Evolutionary conservation across 2,797 vertebrate genomes (phyloP).

Genomic region (Hyperoplus immaculatus): DNA sequence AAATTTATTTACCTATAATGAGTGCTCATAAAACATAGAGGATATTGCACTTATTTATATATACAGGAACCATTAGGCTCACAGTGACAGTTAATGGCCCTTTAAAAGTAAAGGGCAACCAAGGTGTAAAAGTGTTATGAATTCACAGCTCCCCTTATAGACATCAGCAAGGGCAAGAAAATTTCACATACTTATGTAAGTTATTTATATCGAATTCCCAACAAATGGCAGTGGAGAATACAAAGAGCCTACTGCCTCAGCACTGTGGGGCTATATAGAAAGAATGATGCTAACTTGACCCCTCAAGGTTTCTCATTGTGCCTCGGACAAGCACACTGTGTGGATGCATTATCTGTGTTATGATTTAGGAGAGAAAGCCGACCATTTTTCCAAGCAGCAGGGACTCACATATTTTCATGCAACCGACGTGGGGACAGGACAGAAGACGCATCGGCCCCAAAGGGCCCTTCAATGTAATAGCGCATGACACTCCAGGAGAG

Average conservation of each 20-base stretch:
- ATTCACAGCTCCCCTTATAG: conserved; percentile 40
- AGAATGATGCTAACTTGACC: conserved; percentile 60
- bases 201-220: conserved; percentile 57
- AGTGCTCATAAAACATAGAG: conserved; percentile 49
- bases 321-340: conserved; percentile 59
- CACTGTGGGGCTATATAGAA: conserved; percentile 50
- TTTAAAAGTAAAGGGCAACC: conserved; percentile 38
- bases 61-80: conserved; percentile 43
- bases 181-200: conserved; percentile 51
- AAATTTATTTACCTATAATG: conserved; percentile 61
- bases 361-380: conserved; percentile 58
- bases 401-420: conserved; percentile 51
- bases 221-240: conserved; percentile 53
- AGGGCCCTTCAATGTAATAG: conserved; percentile 60
- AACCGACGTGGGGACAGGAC: conserved; percentile 39
- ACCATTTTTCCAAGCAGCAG: conserved; percentile 48
- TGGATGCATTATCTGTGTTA: conserved; percentile 64
- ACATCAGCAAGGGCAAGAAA: conserved; percentile 18
- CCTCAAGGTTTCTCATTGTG: conserved; percentile 73
- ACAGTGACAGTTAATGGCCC: conserved; percentile 55
- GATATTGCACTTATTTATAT: conserved; percentile 50
- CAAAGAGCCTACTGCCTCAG: conserved; percentile 38
- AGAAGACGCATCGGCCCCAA: conserved; percentile 46
- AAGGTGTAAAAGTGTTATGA: conserved; percentile 46
- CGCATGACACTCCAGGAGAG: conserved; percentile 45